Evolutionary conservation across 1,140 invertebrate genomes (phyloP).

Genomic region (Zaprionus ghesquierei): DNA sequence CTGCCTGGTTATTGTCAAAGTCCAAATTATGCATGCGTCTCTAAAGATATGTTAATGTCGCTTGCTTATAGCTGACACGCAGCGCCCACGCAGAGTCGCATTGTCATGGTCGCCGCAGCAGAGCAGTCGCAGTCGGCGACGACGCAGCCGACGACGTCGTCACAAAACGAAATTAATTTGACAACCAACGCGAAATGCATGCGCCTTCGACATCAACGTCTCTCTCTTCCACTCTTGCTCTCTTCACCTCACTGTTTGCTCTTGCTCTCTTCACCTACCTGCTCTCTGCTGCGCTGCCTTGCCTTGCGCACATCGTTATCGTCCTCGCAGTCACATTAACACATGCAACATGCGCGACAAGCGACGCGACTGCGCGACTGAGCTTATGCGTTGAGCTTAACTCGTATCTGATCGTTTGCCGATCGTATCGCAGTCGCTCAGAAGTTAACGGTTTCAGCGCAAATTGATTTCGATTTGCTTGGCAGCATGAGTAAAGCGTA

Average conservation of each 20-base stretch:
- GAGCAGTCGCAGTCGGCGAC: not conserved
- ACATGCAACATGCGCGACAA: constrained; percentile 25
- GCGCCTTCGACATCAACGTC: constrained; percentile 59
- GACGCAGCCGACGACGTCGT: constrained; percentile 41
- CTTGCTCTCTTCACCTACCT: not conserved
- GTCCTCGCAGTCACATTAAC: constrained; percentile 73
- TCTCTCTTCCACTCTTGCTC: constrained; percentile 17
- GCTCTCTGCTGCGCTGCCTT: not conserved
- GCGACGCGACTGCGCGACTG: constrained; percentile 50
- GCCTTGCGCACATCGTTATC: constrained; percentile 57
- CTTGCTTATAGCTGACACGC: constrained; percentile 56
- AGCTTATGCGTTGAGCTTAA: constrained; percentile 43
- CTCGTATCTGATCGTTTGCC: not conserved
- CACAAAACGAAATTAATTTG: constrained; percentile 77
- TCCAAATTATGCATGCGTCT: constrained; percentile 75
- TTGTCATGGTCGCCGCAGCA: constrained; percentile 48
- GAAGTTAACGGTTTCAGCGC: not conserved
- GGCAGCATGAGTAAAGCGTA: too few relatives aligned
- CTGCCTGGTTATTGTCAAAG: constrained; percentile 64
- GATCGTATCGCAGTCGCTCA: not conserved
- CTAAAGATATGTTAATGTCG: constrained; percentile 67
- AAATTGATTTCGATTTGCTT: not conserved
- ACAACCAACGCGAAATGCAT: constrained; percentile 79
- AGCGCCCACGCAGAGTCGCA: constrained; percentile 57
- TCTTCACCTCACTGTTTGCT: constrained; percentile 73